Base-by-base conservation (phyloP, 2,797 vertebrate genomes). In the Paguma larvata region DNA sequence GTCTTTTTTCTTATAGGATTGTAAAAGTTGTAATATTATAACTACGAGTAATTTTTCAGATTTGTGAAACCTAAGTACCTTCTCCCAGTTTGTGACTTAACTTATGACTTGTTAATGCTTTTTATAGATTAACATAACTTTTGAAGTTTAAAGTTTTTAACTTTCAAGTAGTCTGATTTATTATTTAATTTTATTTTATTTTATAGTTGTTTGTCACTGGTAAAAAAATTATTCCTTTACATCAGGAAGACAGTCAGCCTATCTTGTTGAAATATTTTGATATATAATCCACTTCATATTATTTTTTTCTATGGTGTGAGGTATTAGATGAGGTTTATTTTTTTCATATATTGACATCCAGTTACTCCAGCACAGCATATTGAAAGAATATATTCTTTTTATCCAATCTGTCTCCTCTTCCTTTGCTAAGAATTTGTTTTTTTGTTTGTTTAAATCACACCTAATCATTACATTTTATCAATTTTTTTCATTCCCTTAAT, bases 151-250 rank as follows among this genome's bases (percentile, higher is more conserved):
- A n/a, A 56, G 11, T 87, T 44, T 11, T 65, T 65, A 75, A 63
- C 84, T 84, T 78, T 85, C 59, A 18, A 25, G 3, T 19, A 46
- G 27, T 96, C 72, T 85, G 97, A 89, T 98, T 98, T 98, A 91
- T 98, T 87, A 93, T 97, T 67, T 90, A 85, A 93, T 97, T 67
- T 90, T 23, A 91, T 98, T 68, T 85, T 88, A 19, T 79, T 79
- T 91, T 53, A 30, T 96, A 95, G 92, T 87, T 68, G 63, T 96
- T 97, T 2, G 0, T 96, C 97, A 97, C 85, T 62, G 5, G 53
- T 63, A 32, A 56, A 30, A 73, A 34, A 46, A 41, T 1, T 38
- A 8, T 53, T 89, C 44, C 41, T 32, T n/a, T 67, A 90, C 48
- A 73, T 62, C 23, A 48, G 62, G 32, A 78, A 48, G 6, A 51